Conservation (phyloP, 2,888 invertebrate genomes). For the Diploptera punctata region DNA sequence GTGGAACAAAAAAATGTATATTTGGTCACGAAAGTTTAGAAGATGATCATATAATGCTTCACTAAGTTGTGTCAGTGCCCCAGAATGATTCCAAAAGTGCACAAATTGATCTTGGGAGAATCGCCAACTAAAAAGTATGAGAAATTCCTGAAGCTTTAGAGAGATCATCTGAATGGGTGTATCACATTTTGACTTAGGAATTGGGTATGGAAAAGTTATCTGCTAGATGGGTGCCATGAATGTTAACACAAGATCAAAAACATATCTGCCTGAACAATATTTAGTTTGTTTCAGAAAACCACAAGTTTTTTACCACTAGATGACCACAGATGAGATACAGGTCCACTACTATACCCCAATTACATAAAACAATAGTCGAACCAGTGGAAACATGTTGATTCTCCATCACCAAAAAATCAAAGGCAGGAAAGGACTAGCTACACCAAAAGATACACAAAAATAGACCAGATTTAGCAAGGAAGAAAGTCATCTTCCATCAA, state of each 20-base stretch:
- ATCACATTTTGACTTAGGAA: conserved; percentile 1
- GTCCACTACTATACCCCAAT: too few species aligned
- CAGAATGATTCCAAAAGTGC: neutral
- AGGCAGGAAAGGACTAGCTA: neutral
- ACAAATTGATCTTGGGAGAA: neutral
- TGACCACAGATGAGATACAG: too few species aligned
- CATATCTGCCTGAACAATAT: too few species aligned
- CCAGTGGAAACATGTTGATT: too few species aligned
- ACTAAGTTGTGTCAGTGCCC: neutral
- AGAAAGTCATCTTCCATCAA: neutral
- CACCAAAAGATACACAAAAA: neutral
- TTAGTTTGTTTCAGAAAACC: too few species aligned
- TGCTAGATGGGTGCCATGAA: neutral
- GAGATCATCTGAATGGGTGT: neutral
- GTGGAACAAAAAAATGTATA: neutral
- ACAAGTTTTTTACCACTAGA: too few species aligned
- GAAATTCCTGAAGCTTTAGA: neutral
- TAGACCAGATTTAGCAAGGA: neutral
- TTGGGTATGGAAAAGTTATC: neutral
- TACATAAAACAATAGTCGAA: too few species aligned
- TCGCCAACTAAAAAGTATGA: neutral
- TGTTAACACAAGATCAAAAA: too few species aligned
- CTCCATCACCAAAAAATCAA: neutral
- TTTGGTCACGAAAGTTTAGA: neutral
- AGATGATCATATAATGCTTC: neutral